Conservation (phyloP, 2,888 invertebrate species). For the Apamea monoglypha region DNA sequence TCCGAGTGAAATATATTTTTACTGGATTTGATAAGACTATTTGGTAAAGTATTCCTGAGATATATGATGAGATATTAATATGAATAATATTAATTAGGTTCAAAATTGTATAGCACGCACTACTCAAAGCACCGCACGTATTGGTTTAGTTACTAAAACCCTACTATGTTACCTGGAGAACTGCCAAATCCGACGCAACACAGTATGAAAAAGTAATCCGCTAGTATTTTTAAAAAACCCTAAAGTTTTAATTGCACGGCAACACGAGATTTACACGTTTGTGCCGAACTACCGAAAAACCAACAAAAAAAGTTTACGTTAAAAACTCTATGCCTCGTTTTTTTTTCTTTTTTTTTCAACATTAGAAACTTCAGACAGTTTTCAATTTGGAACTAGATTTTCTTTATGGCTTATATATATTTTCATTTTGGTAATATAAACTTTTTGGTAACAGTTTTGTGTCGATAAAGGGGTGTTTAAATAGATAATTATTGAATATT, state of each 20-base stretch:
- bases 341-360: constrained; percentile 25
- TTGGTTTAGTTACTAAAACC: constrained; percentile 19
- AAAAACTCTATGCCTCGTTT: constrained; percentile 38
- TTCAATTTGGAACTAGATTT: constrained; percentile 48
- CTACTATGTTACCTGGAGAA: constrained; percentile 8
- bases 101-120: background rate
- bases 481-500: constrained; percentile 13
- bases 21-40: background rate
- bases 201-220: constrained; percentile 7
- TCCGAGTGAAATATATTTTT: too few species aligned
- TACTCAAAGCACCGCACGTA: background rate
- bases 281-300: constrained; percentile 27
- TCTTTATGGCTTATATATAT: constrained; percentile 43
- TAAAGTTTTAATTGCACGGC: constrained; percentile 36
- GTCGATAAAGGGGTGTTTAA: constrained; percentile 14
- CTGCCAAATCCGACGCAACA: constrained; percentile 12
- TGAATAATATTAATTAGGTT: background rate
- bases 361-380: constrained; percentile 20
- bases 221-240: constrained; percentile 29
- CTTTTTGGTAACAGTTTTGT: constrained; percentile 7
- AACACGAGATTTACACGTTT: constrained; percentile 54
- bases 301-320: constrained; percentile 54
- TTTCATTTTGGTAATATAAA: constrained; percentile 23
- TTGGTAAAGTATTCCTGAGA: background rate
- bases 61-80: too few species aligned